These are phyloP conservation scores for Cylloceria caligata DNA, from an alignment of 2,888 invertebrate genomes.

Conservation along the genomic window DNA sequence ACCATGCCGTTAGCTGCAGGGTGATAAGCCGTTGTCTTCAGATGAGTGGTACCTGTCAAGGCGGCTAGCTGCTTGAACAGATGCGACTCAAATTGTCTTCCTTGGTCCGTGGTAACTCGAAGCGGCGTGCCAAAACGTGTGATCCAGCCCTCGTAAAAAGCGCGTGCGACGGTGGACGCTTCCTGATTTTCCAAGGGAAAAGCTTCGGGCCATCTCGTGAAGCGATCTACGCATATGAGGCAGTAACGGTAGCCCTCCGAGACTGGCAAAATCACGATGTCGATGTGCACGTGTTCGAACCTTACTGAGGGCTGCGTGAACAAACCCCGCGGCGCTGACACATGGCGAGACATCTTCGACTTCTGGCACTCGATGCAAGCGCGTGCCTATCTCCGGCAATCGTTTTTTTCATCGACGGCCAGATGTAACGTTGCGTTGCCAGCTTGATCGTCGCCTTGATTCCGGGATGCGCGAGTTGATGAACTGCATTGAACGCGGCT, in stretches of 20 bases:
- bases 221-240: too few species aligned
- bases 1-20: too few species aligned
- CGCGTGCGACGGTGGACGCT: constrained; percentile 66
- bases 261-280: constrained; percentile 73
- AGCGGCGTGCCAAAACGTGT: constrained; percentile 64
- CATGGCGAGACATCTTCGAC: constrained; percentile 78
- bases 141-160: constrained; percentile 62
- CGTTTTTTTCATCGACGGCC: constrained; percentile 76
- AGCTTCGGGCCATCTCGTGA: too few species aligned
- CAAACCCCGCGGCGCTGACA: constrained; percentile 70
- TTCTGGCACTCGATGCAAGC: constrained; percentile 76
- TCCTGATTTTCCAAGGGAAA: constrained; percentile 41
- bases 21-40: too few species aligned
- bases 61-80: too few species aligned
- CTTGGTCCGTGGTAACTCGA: constrained; percentile 70
- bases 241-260: constrained; percentile 12
- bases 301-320: constrained; percentile 72
- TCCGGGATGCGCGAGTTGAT: too few species aligned
- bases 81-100: constrained; percentile 71
- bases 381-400: constrained; percentile 74
- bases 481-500: constrained; percentile 67
- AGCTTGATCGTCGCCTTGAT: too few species aligned
- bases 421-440: constrained; percentile 74
- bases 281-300: constrained; percentile 79
- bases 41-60: too few species aligned